phyloP scores from a whole-genome alignment of 2,113 vertebrate species.

The Myotis lucifugus region DNA sequence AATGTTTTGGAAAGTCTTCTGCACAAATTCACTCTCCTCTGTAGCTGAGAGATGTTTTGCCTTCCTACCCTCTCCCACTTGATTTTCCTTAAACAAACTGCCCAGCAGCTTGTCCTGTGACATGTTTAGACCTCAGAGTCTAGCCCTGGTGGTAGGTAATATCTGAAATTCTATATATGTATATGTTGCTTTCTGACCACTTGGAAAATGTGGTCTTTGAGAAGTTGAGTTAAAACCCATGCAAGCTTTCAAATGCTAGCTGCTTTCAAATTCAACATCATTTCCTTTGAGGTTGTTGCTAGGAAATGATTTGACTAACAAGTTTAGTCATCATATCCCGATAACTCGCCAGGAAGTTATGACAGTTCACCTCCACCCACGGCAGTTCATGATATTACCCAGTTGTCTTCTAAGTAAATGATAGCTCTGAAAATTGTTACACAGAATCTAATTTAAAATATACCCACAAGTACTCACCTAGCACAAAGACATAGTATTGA shows the following conservation, averaged over 20 bases:
- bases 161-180: not conserved
- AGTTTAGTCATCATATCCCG: constrained; percentile 48
- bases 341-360: constrained; percentile 27
- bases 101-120: not conserved
- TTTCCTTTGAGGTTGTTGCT: constrained; percentile 47
- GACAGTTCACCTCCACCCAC: constrained; percentile 34
- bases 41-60: not conserved
- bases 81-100: not conserved
- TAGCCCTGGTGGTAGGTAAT: not conserved
- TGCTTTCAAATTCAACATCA: not conserved
- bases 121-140: not conserved
- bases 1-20: not conserved
- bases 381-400: not conserved
- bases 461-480: not conserved
- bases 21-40: not conserved
- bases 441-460: constrained; percentile 23
- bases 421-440: not conserved
- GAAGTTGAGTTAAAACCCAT: not conserved
- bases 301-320: constrained; percentile 63
- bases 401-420: constrained; percentile 8
- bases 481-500: not conserved
- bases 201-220: constrained; percentile 35
- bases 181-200: not conserved
- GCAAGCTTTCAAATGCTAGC: not conserved
- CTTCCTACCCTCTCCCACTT: not conserved